Conservation (phyloP, 2,797 vertebrate species). For the Gobio occitaniae region DNA sequence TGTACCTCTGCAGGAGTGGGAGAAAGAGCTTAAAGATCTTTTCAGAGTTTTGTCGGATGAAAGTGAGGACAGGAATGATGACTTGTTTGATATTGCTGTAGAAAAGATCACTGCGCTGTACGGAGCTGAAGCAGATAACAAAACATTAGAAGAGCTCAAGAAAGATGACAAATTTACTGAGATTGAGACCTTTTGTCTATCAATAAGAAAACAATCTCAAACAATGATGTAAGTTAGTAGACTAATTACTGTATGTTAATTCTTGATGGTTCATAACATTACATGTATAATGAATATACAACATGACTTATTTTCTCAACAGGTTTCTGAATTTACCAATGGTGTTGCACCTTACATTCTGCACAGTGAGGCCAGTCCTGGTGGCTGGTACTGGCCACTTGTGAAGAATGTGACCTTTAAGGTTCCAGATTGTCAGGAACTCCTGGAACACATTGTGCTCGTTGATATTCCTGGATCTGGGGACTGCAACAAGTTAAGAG, state of each 20-base stretch:
- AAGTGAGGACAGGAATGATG: neutral
- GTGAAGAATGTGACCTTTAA: slow-evolving; percentile 52
- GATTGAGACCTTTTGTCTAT: neutral
- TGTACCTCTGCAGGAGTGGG: slow-evolving; percentile 11
- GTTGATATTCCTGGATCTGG: slow-evolving; percentile 72
- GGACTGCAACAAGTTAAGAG: slow-evolving; percentile 68
- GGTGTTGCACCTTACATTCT: slow-evolving; percentile 48
- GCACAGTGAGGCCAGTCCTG: neutral
- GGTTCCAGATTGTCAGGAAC: slow-evolving; percentile 53
- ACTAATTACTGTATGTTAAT: neutral
- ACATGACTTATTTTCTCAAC: neutral
- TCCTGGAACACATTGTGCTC: slow-evolving; percentile 67
- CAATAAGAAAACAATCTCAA: neutral
- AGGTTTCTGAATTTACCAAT: slow-evolving; percentile 36
- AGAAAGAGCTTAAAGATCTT: neutral
- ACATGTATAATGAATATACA: neutral
- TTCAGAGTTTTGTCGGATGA: neutral
- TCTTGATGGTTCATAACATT: neutral
- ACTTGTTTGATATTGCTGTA: neutral
- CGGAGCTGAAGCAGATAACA: neutral
- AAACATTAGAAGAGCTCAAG: slow-evolving; percentile 16
- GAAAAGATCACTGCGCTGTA: slow-evolving; percentile 37
- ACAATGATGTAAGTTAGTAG: neutral
- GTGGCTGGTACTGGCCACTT: neutral
- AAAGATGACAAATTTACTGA: neutral